Percentiles rank a stretch among this genome's conserved stretches.
These are phyloP conservation scores for Tenodera sinensis DNA, from an alignment of 2,888 invertebrate genomes.

Conservation along the genomic window DNA sequence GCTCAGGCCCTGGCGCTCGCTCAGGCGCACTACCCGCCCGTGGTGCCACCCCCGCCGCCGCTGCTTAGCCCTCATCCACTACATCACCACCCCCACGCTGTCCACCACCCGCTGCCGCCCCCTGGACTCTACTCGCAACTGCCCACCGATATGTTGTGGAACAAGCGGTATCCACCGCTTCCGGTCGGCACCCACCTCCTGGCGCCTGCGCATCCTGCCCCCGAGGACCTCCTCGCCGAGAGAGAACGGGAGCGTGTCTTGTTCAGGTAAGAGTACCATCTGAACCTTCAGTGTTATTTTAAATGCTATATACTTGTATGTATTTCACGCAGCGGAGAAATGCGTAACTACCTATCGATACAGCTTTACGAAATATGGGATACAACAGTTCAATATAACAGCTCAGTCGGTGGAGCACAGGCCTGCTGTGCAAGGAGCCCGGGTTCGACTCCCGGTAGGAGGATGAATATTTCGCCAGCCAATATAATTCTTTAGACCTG, in stretches of 20 bases:
- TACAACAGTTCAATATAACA: no score
- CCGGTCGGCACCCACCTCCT: conserved; percentile 48
- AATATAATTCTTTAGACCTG: no score
- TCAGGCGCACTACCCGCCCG: conserved; percentile 32
- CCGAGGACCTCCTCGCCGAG: conserved; percentile 49
- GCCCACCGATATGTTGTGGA: conserved; percentile 54
- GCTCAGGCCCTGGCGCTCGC: conserved; percentile 39
- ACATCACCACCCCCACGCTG: conserved; percentile 29
- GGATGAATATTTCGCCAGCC: no score
- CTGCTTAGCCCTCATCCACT: conserved; percentile 38
- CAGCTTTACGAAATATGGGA: no score
- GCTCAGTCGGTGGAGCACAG: no score
- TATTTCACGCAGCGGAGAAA: no score
- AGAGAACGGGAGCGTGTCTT: conserved; percentile 40
- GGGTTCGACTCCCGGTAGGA: no score
- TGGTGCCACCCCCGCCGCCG: conserved; percentile 44
- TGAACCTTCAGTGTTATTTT: no score
- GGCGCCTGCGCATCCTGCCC: conserved; percentile 45
- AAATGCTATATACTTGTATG: no score
- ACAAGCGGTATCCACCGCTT: conserved; percentile 56
- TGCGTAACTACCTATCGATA: no score
- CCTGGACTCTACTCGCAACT: conserved; percentile 36
- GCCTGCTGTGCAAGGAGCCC: no score
- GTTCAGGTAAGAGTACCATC: neutral
- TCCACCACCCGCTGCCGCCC: conserved; percentile 35